Percentiles rank a stretch among this genome's conserved stretches.
phyloP scores from a whole-genome alignment of 2,888 invertebrate species.

The Thereva unica region DNA sequence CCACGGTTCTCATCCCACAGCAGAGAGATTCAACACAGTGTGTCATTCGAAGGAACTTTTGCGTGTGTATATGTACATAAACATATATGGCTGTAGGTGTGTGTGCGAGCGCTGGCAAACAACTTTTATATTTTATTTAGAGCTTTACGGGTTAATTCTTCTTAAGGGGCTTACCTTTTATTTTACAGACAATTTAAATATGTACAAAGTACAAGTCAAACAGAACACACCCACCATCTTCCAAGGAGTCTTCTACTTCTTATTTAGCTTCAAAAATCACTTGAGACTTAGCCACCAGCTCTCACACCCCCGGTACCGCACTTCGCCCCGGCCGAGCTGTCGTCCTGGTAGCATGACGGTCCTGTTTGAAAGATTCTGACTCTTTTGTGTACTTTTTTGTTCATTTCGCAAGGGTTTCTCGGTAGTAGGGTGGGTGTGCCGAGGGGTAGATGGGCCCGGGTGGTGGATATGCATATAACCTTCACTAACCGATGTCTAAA shows the following conservation, averaged over 20 bases:
- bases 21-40: neutral
- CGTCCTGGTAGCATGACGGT: no score
- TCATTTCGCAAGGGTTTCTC: neutral
- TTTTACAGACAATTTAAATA: slow-evolving; percentile 42
- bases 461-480: slow-evolving; percentile 9
- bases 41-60: neutral
- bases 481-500: slow-evolving; percentile 37
- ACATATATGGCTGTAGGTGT: neutral
- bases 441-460: no score
- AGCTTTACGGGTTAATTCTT: slow-evolving; percentile 42
- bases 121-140: slow-evolving; percentile 42
- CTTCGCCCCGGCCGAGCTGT: no score
- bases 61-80: neutral
- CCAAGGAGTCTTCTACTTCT: slow-evolving; percentile 9
- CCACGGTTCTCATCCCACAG: neutral
- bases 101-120: slow-evolving; percentile 23
- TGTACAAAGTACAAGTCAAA: slow-evolving; percentile 42
- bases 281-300: no score
- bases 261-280: neutral
- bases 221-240: slow-evolving; percentile 24
- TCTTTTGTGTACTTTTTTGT: slow-evolving; percentile 10
- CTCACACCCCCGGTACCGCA: no score
- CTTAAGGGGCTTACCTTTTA: slow-evolving; percentile 43
- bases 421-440: no score
- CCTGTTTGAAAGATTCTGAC: no score